Conservation (phyloP, 2,888 invertebrate genomes). For the Drosophila fulvimacula region DNA sequence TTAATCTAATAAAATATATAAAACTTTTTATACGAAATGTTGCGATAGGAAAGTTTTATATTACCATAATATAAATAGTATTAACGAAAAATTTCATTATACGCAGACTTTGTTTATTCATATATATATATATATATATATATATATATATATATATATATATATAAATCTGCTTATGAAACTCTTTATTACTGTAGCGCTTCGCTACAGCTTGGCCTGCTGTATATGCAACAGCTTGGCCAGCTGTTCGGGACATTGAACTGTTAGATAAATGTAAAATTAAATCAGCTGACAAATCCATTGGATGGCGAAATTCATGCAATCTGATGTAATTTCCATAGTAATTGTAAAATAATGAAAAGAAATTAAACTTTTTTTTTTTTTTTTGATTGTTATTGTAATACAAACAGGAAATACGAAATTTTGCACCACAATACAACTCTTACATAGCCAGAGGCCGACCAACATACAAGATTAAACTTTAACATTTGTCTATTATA, state of each 20-base stretch:
- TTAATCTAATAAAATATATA: no score
- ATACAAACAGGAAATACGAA: constrained; percentile 51
- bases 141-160: no score
- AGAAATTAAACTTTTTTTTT: not conserved
- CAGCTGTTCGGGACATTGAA: not conserved
- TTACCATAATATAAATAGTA: no score
- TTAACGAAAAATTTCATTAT: no score
- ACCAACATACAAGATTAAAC: constrained; percentile 21
- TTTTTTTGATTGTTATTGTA: constrained; percentile 20
- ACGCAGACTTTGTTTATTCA: no score
- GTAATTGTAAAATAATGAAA: constrained; percentile 11
- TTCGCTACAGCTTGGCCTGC: no score
- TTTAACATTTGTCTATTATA: constrained; percentile 20
- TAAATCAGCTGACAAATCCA: not conserved
- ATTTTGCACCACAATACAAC: constrained; percentile 50
- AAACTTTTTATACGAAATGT: no score
- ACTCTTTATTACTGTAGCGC: no score
- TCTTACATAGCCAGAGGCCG: constrained; percentile 5
- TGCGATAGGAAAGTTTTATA: not conserved
- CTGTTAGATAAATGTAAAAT: constrained; percentile 6
- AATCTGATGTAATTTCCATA: constrained; percentile 25
- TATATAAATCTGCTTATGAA: no score
- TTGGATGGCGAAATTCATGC: constrained; percentile 19
- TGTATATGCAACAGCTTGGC: not conserved
- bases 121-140: no score